Evolutionary conservation across 2,888 invertebrate genomes (phyloP).

Genomic region (Cantharis lateralis): DNA sequence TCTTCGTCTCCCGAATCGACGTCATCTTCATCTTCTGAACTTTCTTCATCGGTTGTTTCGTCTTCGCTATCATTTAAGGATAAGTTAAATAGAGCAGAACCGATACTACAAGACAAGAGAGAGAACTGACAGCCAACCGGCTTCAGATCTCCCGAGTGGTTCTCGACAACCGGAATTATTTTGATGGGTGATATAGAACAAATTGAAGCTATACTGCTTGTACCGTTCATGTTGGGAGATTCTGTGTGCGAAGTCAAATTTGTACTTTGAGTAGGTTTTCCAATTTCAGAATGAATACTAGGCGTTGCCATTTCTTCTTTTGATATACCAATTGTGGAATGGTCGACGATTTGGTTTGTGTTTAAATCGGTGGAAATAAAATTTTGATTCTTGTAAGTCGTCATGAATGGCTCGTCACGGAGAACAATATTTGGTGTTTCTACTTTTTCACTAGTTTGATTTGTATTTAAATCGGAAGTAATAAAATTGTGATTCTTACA

Average conservation of each 20-base stretch:
- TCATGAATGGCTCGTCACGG: neutral
- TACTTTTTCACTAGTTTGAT: neutral
- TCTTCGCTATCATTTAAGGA: neutral
- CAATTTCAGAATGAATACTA: neutral
- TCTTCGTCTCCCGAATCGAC: slow-evolving; percentile 63
- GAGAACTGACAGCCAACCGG: neutral
- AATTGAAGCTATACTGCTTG: neutral
- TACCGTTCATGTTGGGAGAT: neutral
- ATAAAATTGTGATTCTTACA: neutral
- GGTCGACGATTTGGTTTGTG: neutral
- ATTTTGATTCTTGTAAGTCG: neutral
- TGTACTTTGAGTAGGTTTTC: neutral
- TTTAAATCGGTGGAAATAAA: neutral
- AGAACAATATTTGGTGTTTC: too few relatives aligned
- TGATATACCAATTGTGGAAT: neutral
- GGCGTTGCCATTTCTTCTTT: neutral
- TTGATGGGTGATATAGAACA: neutral
- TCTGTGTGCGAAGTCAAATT: neutral
- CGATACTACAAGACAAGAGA: neutral
- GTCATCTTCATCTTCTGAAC: neutral
- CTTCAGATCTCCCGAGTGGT: neutral
- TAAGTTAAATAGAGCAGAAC: neutral
- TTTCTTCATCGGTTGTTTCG: neutral
- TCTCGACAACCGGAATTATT: neutral
- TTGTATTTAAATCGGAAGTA: neutral